A percentile compares a stretch with the other conserved stretches of the same genome.
These are phyloP conservation scores for Gephyroberyx darwinii DNA, from an alignment of 2,797 vertebrate genomes.

Conservation along the genomic window DNA sequence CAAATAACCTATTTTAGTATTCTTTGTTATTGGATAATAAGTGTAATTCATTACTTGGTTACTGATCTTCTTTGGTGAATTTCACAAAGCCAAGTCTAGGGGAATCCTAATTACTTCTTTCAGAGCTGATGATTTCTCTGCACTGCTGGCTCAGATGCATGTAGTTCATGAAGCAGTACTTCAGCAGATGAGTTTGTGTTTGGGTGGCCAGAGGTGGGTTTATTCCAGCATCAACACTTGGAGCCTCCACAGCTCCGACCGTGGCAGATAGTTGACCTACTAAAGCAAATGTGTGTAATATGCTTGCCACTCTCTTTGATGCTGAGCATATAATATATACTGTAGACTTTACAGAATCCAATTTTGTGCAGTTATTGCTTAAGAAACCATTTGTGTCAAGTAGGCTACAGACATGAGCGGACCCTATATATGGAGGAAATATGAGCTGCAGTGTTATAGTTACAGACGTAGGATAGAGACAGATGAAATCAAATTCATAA, in stretches of 20 bases:
- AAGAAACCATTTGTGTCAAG: neutral
- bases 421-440: neutral
- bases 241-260: neutral
- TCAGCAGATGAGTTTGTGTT: slow-evolving; percentile 27
- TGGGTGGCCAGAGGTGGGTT: slow-evolving; percentile 1
- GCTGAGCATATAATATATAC: neutral
- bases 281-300: too few relatives aligned
- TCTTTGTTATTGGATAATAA: neutral
- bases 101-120: slow-evolving; percentile 47
- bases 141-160: slow-evolving; percentile 24
- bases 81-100: slow-evolving; percentile 34
- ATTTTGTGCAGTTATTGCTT: neutral
- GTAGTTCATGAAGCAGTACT: slow-evolving; percentile 31
- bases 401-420: neutral
- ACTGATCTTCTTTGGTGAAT: slow-evolving; percentile 45
- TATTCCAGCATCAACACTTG: slow-evolving; percentile 4
- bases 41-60: neutral
- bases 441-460: neutral
- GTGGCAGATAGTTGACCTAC: neutral
- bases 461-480: neutral
- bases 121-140: slow-evolving; percentile 46
- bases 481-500: neutral
- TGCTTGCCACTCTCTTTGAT: neutral
- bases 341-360: neutral
- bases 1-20: slow-evolving; percentile 3